phyloP scores from a whole-genome alignment of 2,113 vertebrate species.

The Cheilinus undulatus region DNA sequence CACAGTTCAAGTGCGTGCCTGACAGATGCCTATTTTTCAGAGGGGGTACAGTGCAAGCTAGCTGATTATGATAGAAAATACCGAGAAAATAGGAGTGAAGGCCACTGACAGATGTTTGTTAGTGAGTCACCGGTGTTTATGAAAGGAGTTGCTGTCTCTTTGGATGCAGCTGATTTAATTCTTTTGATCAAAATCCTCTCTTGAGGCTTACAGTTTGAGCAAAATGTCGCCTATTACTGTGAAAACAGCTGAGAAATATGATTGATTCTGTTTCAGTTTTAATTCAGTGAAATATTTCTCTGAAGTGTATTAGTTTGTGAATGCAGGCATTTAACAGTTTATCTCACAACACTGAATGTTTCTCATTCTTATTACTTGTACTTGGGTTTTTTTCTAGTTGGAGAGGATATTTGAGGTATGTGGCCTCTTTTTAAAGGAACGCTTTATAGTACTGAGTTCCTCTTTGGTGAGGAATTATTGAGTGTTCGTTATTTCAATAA shows the following conservation, averaged over 20 bases:
- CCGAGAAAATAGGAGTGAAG: background rate
- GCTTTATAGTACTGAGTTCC: background rate
- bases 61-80: constrained; percentile 2
- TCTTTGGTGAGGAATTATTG: background rate
- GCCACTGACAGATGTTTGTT: constrained; percentile 15
- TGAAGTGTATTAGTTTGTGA: background rate
- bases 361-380: no score
- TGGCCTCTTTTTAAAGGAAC: background rate
- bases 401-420: background rate
- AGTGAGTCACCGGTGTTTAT: constrained; percentile 7
- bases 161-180: constrained; percentile 30
- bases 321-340: background rate
- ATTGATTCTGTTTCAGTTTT: no score
- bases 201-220: background rate
- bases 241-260: no score
- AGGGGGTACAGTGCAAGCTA: background rate
- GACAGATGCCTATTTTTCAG: constrained; percentile 23
- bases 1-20: constrained; percentile 1
- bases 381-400: no score
- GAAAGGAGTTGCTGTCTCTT: constrained; percentile 12
- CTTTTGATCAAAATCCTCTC: constrained; percentile 12
- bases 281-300: no score
- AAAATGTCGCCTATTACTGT: background rate
- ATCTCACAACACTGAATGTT: no score
- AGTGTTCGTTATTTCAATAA: background rate